phyloP scores from a whole-genome alignment of 2,113 vertebrate species.

The Chionomys nivalis region DNA sequence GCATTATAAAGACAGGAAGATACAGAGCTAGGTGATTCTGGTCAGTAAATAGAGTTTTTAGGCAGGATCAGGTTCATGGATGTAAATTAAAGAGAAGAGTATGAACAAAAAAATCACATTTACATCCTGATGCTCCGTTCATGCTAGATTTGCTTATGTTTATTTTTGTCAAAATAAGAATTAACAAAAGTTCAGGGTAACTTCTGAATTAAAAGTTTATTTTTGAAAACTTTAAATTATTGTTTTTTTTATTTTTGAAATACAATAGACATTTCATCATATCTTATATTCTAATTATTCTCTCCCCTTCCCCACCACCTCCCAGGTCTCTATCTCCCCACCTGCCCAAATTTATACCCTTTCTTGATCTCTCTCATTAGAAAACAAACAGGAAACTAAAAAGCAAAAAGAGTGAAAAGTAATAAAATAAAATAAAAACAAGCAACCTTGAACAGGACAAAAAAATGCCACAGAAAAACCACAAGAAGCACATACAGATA shows the following conservation, averaged over 20 bases:
- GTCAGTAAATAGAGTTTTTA: not conserved
- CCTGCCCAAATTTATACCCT: too few species aligned
- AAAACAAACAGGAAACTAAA: not conserved
- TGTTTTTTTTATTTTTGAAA: not conserved
- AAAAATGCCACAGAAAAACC: not conserved
- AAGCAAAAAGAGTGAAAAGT: too few species aligned
- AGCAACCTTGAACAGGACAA: not conserved
- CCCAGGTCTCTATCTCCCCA: not conserved
- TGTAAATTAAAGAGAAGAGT: not conserved
- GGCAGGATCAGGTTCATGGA: not conserved
- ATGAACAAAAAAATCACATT: not conserved
- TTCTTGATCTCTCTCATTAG: not conserved
- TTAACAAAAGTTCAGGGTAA: not conserved
- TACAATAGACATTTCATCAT: not conserved
- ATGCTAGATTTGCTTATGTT: not conserved
- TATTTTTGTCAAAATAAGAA: not conserved
- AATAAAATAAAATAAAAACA: not conserved
- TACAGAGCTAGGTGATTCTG: not conserved
- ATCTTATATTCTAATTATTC: not conserved
- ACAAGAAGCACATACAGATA: not conserved
- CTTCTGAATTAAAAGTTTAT: not conserved
- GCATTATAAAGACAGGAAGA: not conserved
- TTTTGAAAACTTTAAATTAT: not conserved
- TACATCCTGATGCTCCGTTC: not conserved
- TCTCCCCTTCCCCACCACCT: accelerated